Percentiles rank a stretch among this genome's conserved stretches.
Evolutionary conservation across 92 coral and sea anemone genomes (phyloP).

Genomic region (Zoanthus solanderi): DNA sequence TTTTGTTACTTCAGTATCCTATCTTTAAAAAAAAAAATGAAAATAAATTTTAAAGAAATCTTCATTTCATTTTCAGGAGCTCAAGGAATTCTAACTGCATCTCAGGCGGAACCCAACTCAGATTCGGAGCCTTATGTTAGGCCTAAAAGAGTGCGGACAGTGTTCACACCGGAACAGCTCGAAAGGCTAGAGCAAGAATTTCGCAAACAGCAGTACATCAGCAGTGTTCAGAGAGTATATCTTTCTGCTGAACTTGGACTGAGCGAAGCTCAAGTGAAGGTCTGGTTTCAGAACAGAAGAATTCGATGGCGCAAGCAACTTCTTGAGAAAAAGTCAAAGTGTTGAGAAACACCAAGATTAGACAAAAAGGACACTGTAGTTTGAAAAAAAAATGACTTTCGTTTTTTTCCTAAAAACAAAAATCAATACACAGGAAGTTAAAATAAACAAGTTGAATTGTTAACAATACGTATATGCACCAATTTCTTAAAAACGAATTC

Average conservation of each 20-base stretch:
- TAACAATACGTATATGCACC: too few relatives aligned
- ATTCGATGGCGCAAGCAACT: slow-evolving; percentile 84
- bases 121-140: slow-evolving; percentile 34
- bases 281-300: slow-evolving; percentile 86
- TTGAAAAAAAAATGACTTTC: not conserved
- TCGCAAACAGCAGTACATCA: slow-evolving; percentile 74
- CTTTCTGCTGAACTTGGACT: slow-evolving; percentile 80
- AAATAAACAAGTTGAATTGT: too few relatives aligned
- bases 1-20: too few relatives aligned
- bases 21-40: not conserved
- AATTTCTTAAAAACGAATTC: too few relatives aligned
- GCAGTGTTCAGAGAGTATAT: slow-evolving; percentile 77
- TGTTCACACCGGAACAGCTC: slow-evolving; percentile 82
- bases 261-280: slow-evolving; percentile 83
- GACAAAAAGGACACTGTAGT: not conserved
- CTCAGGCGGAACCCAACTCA: not conserved
- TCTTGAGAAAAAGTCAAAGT: slow-evolving; percentile 42
- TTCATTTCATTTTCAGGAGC: not conserved
- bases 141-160: slow-evolving; percentile 85
- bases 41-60: not conserved
- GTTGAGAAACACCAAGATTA: not conserved
- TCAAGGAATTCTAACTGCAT: not conserved
- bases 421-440: too few relatives aligned
- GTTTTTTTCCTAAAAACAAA: not conserved
- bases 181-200: slow-evolving; percentile 77